Base-by-base conservation (phyloP, 2,888 invertebrate genomes). In the Gerris lacustris region DNA sequence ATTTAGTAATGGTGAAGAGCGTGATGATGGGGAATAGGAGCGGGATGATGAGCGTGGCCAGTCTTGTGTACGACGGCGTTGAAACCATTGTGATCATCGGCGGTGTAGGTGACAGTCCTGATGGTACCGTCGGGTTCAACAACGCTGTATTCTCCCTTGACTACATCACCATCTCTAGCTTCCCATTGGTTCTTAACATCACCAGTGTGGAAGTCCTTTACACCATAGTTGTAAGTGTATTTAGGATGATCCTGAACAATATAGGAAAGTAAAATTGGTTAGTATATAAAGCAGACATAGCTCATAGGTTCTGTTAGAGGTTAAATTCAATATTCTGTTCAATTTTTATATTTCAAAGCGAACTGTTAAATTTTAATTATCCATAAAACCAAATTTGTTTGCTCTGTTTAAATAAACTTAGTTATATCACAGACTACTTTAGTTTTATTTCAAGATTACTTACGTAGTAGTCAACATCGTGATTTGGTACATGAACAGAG, bases 121-220 rank as follows among this genome's bases (percentile, higher is more conserved):
- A 76, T 72, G 44, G 75, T 75, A 55, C 76, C 76, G n/a, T 76
- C 76, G 5, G 76, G 76, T 43, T 76, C 76, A 44, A 75, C 74
- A 2, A 76, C 75, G 67, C 73, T 74, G 72, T 76, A 76, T 44
- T 75, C 73, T 11, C 76, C 76, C 63, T 76, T 76, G 5, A 76
- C 74, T 5, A 75, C 76, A 47, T 76, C 76, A 6, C 76, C 76
- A 66, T 76, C 76, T 11, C 76, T 70, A 63, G 74, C 73, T 44
- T 76, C 76, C 71, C 75, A 75, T 31, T 74, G 74, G 68, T 74
- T 75, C 70, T 76, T 76, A 31, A 75, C 75, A 67, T 76, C 76
- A 6, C 76, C 76, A 6, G 76, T 76, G 67, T 75, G 75, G 11
- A 70, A 73, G 44, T 76, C 76, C 55, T 76, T 74, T 6, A 76